Evolutionary conservation across 2,113 vertebrate species (phyloP).

Genomic region (Actenoides hombroni): DNA sequence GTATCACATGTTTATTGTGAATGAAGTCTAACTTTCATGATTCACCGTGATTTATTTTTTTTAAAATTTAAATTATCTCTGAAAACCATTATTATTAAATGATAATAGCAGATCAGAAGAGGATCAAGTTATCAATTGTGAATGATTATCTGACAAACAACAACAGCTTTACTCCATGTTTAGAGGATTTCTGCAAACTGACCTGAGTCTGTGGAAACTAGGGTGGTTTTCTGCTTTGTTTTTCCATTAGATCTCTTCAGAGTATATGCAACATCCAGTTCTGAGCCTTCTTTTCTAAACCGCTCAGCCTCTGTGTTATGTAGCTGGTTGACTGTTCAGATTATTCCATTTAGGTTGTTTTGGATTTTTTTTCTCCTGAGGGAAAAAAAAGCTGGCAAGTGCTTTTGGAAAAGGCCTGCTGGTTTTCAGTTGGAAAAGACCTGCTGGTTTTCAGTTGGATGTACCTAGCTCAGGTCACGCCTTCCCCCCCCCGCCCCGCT

Average conservation of each 20-base stretch:
- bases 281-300: neutral
- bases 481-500: no score
- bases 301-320: neutral
- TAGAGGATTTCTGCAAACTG: neutral
- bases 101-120: neutral
- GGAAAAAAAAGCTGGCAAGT: neutral
- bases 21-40: neutral
- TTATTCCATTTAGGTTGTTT: neutral
- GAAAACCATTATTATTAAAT: neutral
- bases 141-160: neutral
- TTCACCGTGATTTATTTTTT: neutral
- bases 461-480: neutral
- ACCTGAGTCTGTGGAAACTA: neutral
- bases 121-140: neutral
- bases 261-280: neutral
- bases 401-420: neutral
- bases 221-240: neutral
- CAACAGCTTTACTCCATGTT: neutral
- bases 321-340: neutral
- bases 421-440: neutral
- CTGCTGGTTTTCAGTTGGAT: neutral
- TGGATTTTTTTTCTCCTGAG: neutral
- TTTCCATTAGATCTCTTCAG: neutral
- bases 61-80: neutral
- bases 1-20: neutral